A percentile compares a stretch with the other conserved stretches of the same genome.
These are phyloP conservation scores for Saimiri boliviensis DNA, from an alignment of 2,113 vertebrate species.

Conservation along the genomic window DNA sequence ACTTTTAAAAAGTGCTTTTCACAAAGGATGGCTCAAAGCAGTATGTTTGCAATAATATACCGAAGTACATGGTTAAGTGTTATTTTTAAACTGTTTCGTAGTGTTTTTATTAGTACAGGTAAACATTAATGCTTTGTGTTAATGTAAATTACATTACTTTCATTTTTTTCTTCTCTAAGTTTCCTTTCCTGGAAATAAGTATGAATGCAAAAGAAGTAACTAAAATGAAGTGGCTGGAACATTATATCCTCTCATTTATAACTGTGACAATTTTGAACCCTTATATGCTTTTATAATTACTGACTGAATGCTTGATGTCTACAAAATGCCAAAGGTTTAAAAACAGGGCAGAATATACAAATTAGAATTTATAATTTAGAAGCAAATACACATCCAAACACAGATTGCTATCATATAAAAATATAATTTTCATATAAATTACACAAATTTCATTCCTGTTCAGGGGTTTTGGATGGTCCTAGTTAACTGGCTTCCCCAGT, in stretches of 20 bases:
- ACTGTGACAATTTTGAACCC: background rate
- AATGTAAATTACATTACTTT: background rate
- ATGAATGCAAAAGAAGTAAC: background rate
- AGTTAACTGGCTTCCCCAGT: background rate
- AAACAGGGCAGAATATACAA: background rate
- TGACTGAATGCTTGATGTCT: background rate
- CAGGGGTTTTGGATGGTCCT: background rate
- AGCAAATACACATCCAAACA: background rate
- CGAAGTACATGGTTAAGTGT: background rate
- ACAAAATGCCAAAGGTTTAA: background rate
- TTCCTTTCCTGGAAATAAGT: background rate
- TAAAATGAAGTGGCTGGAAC: background rate
- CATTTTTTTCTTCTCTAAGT: conserved; percentile 18
- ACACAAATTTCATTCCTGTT: background rate
- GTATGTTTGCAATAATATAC: background rate
- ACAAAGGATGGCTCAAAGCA: background rate
- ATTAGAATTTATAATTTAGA: background rate
- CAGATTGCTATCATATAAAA: background rate
- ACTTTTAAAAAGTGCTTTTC: background rate
- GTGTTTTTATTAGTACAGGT: background rate
- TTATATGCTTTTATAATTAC: background rate
- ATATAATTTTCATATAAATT: background rate
- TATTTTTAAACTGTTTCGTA: background rate
- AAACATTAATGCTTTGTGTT: background rate
- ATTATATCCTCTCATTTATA: background rate